Percentiles rank a stretch among this genome's conserved stretches.
Conservation (phyloP, 2,113 vertebrate species). For the Phycodurus eques region DNA sequence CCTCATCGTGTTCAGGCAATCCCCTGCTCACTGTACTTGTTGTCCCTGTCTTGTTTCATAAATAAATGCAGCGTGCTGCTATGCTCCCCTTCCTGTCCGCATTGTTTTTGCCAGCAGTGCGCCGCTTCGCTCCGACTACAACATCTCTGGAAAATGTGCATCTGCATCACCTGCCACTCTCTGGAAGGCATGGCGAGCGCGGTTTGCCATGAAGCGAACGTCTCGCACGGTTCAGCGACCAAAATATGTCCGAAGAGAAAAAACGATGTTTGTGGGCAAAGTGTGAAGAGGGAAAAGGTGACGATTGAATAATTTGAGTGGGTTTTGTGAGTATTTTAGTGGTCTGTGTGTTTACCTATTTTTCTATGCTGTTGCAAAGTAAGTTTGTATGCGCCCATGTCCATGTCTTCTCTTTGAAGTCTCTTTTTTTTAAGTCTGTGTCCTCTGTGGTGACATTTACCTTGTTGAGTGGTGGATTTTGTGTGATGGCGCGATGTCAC, state of each 20-base stretch:
- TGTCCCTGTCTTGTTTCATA: slow-evolving; percentile 49
- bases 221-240: slow-evolving; percentile 57
- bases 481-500: slow-evolving; percentile 36
- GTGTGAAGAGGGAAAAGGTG: slow-evolving; percentile 39
- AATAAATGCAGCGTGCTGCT: slow-evolving; percentile 44
- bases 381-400: background rate
- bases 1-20: background rate
- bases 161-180: slow-evolving; percentile 71
- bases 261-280: slow-evolving; percentile 55
- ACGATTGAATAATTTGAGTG: slow-evolving; percentile 19
- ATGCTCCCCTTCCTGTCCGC: slow-evolving; percentile 37
- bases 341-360: slow-evolving; percentile 20
- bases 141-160: slow-evolving; percentile 63
- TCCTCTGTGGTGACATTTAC: slow-evolving; percentile 53
- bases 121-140: slow-evolving; percentile 29
- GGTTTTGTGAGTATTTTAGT: slow-evolving; percentile 18
- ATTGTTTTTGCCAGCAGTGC: slow-evolving; percentile 60
- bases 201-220: slow-evolving; percentile 47
- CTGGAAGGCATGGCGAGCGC: slow-evolving; percentile 44
- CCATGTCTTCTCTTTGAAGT: background rate
- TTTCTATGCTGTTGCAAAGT: background rate
- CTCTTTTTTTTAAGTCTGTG: slow-evolving; percentile 54
- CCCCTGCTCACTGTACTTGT: slow-evolving; percentile 22
- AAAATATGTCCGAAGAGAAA: slow-evolving; percentile 68
- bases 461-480: slow-evolving; percentile 39